phyloP scores from a whole-genome alignment of 2,797 vertebrate species.

The Simalia tracyae region DNA sequence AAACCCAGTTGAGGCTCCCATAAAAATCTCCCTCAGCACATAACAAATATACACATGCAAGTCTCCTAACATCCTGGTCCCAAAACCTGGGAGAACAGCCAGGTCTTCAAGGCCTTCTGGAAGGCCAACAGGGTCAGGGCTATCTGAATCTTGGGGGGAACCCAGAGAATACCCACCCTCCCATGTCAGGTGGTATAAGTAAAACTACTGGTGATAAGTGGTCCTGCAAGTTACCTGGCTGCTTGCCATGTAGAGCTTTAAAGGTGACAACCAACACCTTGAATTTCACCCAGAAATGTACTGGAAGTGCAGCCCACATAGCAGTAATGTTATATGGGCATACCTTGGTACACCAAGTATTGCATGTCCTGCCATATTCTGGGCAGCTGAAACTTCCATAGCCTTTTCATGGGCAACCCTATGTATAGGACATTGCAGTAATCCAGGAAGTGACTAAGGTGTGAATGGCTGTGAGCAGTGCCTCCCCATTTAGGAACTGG shows the following conservation, averaged over 20 bases:
- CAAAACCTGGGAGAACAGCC: neutral
- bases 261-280: neutral
- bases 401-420: neutral
- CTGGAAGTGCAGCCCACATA: neutral
- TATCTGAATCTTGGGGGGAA: neutral
- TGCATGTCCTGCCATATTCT: neutral
- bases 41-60: neutral
- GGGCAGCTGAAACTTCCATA: neutral
- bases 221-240: neutral
- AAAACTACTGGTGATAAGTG: neutral
- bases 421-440: neutral
- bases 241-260: neutral
- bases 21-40: neutral
- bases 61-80: neutral
- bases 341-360: neutral
- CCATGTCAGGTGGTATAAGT: neutral
- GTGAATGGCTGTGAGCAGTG: neutral
- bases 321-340: neutral
- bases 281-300: neutral
- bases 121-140: neutral
- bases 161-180: neutral
- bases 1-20: neutral
- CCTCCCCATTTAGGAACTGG: neutral
- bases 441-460: neutral
- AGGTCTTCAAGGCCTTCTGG: neutral